Evolutionary conservation across 2,113 vertebrate species (phyloP).

Genomic region (Megalops atlanticus): DNA sequence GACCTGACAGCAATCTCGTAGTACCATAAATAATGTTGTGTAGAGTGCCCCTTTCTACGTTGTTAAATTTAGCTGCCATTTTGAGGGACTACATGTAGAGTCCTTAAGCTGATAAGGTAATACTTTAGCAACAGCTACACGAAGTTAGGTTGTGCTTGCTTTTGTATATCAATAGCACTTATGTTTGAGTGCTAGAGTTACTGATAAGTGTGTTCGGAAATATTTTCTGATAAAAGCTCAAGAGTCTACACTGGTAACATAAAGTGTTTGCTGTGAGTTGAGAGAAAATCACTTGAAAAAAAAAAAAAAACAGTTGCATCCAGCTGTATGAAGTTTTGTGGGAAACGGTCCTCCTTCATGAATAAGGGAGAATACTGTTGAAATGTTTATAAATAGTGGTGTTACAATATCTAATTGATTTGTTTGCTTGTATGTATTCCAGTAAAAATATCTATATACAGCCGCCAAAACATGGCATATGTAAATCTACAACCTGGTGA

Average conservation of each 20-base stretch:
- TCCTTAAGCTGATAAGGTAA: slow-evolving; percentile 28
- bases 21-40: slow-evolving; percentile 3
- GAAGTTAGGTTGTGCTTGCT: slow-evolving; percentile 21
- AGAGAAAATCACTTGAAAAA: not conserved
- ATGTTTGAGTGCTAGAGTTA: slow-evolving; percentile 9
- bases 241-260: not conserved
- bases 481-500: too few species aligned
- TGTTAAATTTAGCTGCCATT: not conserved
- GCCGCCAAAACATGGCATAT: too few species aligned
- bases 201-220: slow-evolving; percentile 2
- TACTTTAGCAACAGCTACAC: slow-evolving; percentile 16
- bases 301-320: too few species aligned
- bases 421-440: too few species aligned
- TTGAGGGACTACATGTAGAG: not conserved
- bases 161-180: slow-evolving; percentile 5
- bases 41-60: not conserved
- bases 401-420: too few species aligned
- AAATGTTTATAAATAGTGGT: too few species aligned
- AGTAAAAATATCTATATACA: too few species aligned
- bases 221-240: slow-evolving; percentile 14
- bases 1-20: not conserved
- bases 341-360: too few species aligned
- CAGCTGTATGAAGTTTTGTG: too few species aligned
- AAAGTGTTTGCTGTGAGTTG: slow-evolving; percentile 1
- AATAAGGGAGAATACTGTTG: too few species aligned